These are phyloP conservation scores for Clivina fossor DNA, from an alignment of 2,888 invertebrate species.

Conservation along the genomic window DNA sequence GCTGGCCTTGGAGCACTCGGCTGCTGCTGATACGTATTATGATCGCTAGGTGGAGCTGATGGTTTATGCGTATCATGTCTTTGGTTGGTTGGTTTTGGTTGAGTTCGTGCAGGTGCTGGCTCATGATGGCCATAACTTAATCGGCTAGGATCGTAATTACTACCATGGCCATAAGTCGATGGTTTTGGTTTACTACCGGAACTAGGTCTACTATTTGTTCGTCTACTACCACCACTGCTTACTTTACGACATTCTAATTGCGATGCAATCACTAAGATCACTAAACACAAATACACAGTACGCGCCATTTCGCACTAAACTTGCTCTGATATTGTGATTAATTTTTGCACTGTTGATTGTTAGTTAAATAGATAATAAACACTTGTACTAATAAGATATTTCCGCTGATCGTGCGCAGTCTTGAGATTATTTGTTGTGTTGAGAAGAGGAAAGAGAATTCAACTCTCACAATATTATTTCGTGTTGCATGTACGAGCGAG, in stretches of 20 bases:
- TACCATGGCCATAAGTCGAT: background rate
- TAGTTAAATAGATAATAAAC: conserved; percentile 13
- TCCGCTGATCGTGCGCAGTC: conserved; percentile 11
- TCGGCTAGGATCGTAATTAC: background rate
- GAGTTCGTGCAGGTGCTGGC: conserved; percentile 16
- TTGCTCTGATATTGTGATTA: background rate
- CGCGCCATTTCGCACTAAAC: conserved; percentile 7
- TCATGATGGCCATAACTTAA: conserved; percentile 32
- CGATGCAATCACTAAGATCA: conserved; percentile 9
- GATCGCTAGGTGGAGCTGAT: conserved; percentile 31
- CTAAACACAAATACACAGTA: conserved; percentile 7
- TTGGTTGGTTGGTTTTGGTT: conserved; percentile 20
- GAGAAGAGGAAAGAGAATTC: too few species aligned
- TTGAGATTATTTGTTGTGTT: too few species aligned
- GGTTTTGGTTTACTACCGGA: conserved; percentile 11
- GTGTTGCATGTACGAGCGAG: background rate
- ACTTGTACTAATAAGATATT: conserved; percentile 6
- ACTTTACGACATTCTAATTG: conserved; percentile 5
- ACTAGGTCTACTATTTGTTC: conserved; percentile 5
- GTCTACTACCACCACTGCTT: conserved; percentile 3
- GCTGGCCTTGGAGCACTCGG: background rate
- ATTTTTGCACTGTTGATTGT: conserved; percentile 5
- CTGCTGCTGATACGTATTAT: conserved; percentile 7
- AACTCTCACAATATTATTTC: too few species aligned
- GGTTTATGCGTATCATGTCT: conserved; percentile 20